Percentiles rank a stretch among this genome's conserved stretches.
Conservation (phyloP, 2,888 invertebrate genomes). For the Acronicta psi region DNA sequence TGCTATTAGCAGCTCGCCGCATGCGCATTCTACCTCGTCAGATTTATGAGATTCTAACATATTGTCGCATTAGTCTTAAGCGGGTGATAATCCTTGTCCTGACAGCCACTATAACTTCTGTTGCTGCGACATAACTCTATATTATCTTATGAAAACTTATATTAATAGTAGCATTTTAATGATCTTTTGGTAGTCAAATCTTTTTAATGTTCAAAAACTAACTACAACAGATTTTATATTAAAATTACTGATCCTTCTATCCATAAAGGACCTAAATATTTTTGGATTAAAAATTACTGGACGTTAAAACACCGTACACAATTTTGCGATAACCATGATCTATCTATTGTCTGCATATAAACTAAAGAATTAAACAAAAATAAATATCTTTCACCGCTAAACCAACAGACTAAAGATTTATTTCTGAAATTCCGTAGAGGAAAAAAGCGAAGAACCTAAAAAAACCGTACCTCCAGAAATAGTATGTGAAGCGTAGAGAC, state of each 20-base stretch:
- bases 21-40: constrained; percentile 1
- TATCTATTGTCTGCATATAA: no score
- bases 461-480: constrained; percentile 71
- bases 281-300: background rate
- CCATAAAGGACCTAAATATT: background rate
- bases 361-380: constrained; percentile 24
- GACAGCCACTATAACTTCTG: constrained; percentile 31
- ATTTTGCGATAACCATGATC: no score
- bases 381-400: constrained; percentile 32
- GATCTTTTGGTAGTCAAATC: background rate
- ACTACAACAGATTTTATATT: background rate
- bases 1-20: constrained; percentile 19
- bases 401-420: constrained; percentile 53
- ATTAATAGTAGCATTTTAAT: background rate
- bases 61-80: constrained; percentile 22
- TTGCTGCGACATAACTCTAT: background rate
- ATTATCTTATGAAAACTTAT: background rate
- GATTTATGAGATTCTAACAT: constrained; percentile 21
- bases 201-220: no score
- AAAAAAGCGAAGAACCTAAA: constrained; percentile 51
- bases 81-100: constrained; percentile 42
- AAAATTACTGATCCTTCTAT: background rate
- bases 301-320: no score
- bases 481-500: constrained; percentile 71
- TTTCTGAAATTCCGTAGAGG: constrained; percentile 50